Evolutionary conservation across 1,140 invertebrate genomes (phyloP).

Genomic region (Aethina tumida): DNA sequence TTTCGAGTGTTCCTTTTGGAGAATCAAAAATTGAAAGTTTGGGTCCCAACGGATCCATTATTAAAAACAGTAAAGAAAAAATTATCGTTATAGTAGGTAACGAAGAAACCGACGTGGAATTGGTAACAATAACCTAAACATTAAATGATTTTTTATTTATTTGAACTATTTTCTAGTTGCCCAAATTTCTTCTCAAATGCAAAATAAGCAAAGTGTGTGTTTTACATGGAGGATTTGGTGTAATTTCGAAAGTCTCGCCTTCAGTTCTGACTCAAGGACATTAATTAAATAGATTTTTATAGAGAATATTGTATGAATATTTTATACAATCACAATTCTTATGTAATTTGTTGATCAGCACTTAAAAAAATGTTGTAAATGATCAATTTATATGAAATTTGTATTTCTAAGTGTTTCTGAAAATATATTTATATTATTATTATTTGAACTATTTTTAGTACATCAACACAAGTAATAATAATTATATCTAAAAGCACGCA

Average conservation of each 20-base stretch:
- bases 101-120: constrained; percentile 61
- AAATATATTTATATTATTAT: no score
- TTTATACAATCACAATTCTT: no score
- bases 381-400: no score
- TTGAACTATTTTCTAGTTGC: constrained; percentile 58
- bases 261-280: no score
- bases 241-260: constrained; percentile 50
- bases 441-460: no score
- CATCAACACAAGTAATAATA: no score
- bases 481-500: no score
- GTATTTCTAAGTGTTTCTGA: no score
- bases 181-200: constrained; percentile 58
- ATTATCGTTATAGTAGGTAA: constrained; percentile 70
- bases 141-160: constrained; percentile 18
- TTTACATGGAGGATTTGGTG: constrained; percentile 61
- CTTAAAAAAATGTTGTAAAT: no score
- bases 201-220: constrained; percentile 55
- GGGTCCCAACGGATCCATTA: constrained; percentile 47
- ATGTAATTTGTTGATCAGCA: no score
- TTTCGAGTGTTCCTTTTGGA: constrained; percentile 60
- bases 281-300: no score
- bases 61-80: constrained; percentile 49
- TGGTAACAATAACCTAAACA: constrained; percentile 42
- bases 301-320: no score
- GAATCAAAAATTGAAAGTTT: constrained; percentile 51